Evolutionary conservation across 2,888 invertebrate species (phyloP).

Genomic region (Crioceris asparagi): DNA sequence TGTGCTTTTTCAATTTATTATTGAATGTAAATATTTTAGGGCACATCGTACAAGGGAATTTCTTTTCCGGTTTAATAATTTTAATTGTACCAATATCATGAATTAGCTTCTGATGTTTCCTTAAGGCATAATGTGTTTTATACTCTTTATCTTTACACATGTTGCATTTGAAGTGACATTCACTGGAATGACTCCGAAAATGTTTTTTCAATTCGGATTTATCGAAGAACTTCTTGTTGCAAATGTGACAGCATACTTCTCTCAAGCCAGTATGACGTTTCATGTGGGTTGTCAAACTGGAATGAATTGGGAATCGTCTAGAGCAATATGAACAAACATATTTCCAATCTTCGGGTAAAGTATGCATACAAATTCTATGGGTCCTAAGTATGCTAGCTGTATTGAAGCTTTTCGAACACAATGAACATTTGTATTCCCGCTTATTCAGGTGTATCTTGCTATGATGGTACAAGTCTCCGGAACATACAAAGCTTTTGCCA

Average conservation of each 20-base stretch:
- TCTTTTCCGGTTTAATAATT: slow-evolving; percentile 30
- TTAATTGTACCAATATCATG: slow-evolving; percentile 30
- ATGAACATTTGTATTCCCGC: slow-evolving; percentile 24
- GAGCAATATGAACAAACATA: slow-evolving; percentile 22
- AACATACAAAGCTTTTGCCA: slow-evolving; percentile 33
- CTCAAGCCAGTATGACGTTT: slow-evolving; percentile 30
- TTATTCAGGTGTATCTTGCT: slow-evolving; percentile 26
- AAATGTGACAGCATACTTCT: slow-evolving; percentile 25
- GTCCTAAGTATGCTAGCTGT: slow-evolving; percentile 25
- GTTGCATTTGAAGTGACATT: slow-evolving; percentile 22
- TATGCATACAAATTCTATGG: slow-evolving; percentile 27
- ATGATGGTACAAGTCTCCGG: slow-evolving; percentile 24
- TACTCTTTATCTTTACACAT: slow-evolving; percentile 24
- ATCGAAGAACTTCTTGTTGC: slow-evolving; percentile 34
- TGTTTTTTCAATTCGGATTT: slow-evolving; percentile 25
- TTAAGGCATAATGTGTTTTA: slow-evolving; percentile 23
- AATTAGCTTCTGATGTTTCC: slow-evolving; percentile 24
- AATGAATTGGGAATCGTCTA: slow-evolving; percentile 26
- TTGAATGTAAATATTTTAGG: slow-evolving; percentile 24
- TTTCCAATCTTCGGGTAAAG: slow-evolving; percentile 27
- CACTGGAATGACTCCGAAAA: slow-evolving; percentile 23
- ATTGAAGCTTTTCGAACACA: slow-evolving; percentile 26
- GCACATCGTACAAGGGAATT: slow-evolving; percentile 23
- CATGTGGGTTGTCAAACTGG: slow-evolving; percentile 23
- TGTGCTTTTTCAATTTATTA: slow-evolving; percentile 25